phyloP scores from a whole-genome alignment of 2,797 vertebrate species.

The Eulemur rubriventer region DNA sequence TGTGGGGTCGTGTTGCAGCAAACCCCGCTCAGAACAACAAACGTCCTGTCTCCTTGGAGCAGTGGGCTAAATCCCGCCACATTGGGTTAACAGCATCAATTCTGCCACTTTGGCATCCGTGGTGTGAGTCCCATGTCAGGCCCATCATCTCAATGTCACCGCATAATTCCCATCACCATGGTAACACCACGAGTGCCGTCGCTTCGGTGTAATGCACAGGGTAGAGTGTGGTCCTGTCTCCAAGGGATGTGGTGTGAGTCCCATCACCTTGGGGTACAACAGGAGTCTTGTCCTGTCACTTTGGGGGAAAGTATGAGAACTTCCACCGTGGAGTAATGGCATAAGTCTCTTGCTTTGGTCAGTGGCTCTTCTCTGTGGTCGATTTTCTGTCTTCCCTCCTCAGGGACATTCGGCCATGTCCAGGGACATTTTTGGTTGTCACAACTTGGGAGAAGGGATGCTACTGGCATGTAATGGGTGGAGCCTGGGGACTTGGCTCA shows the following conservation, averaged over 20 bases:
- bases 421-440: neutral
- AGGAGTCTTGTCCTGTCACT: neutral
- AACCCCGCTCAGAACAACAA: neutral
- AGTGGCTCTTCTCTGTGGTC: neutral
- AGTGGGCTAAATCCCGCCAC: rapidly evolving
- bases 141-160: neutral
- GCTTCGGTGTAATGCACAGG: neutral
- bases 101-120: neutral
- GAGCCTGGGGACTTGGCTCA: too few species aligned
- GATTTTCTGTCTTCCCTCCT: neutral
- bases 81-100: rapidly evolving
- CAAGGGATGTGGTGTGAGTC: rapidly evolving
- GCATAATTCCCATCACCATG: neutral
- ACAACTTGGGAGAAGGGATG: neutral
- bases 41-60: rapidly evolving
- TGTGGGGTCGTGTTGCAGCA: neutral
- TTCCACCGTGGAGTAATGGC: rapidly evolving
- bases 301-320: neutral
- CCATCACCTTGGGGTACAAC: neutral
- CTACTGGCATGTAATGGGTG: neutral
- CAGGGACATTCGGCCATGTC: neutral
- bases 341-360: rapidly evolving
- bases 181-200: neutral
- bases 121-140: neutral
- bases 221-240: neutral